Percentiles rank a stretch among this genome's conserved stretches.
Conservation (phyloP, 2,888 invertebrate species). For the Ceramica pisi region DNA sequence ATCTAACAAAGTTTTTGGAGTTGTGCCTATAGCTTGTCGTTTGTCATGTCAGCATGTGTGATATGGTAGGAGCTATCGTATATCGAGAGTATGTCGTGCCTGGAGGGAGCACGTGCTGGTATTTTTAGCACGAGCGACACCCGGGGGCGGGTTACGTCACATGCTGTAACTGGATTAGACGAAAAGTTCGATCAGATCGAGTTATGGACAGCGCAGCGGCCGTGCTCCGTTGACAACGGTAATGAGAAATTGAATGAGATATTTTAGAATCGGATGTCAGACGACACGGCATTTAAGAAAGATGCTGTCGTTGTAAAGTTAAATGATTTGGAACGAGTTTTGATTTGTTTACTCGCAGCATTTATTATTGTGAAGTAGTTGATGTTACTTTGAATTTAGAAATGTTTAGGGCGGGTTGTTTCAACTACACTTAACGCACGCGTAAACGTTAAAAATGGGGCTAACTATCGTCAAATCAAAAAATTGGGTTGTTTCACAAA, state of each 20-base stretch:
- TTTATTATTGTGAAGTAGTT: slow-evolving; percentile 2
- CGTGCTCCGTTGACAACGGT: slow-evolving; percentile 52
- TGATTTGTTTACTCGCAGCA: slow-evolving; percentile 6
- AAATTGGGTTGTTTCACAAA: too few species aligned
- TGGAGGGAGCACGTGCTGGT: slow-evolving; percentile 83
- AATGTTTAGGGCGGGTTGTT: too few species aligned
- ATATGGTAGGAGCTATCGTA: slow-evolving; percentile 67
- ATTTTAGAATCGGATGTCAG: slow-evolving; percentile 21
- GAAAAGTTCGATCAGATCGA: slow-evolving; percentile 69
- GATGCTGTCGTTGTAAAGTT: slow-evolving; percentile 18
- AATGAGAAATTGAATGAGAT: slow-evolving; percentile 51
- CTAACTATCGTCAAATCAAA: too few species aligned
- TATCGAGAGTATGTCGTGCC: slow-evolving; percentile 75
- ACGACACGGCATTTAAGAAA: slow-evolving; percentile 22
- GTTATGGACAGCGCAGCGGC: slow-evolving; percentile 50
- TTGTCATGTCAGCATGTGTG: slow-evolving; percentile 47
- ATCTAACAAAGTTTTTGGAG: slow-evolving; percentile 11
- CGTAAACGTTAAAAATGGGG: too few species aligned
- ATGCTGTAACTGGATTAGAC: slow-evolving; percentile 73
- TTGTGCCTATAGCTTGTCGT: slow-evolving; percentile 30
- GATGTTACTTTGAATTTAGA: background rate
- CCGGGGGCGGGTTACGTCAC: slow-evolving; percentile 84
- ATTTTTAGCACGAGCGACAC: slow-evolving; percentile 86
- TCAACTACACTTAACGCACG: too few species aligned
- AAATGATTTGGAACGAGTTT: slow-evolving; percentile 14